Conservation (phyloP, 1,140 invertebrate genomes). For the Goniozus legneri region DNA sequence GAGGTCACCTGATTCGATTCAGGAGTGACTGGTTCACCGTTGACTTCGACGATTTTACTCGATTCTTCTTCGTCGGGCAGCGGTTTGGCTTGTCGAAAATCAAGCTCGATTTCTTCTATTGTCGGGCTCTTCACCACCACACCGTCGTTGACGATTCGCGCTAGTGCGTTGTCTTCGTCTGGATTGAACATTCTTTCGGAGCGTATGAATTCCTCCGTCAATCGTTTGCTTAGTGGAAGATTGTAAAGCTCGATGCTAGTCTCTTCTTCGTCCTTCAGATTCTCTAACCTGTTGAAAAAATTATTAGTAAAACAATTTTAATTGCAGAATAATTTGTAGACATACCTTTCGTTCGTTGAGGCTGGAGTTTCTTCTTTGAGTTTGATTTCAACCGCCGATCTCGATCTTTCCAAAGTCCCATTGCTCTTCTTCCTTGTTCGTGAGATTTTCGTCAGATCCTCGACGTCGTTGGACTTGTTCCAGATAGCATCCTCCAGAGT, state of each 20-base stretch:
- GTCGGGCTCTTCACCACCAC: conserved; percentile 33
- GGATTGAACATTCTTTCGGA: conserved; percentile 40
- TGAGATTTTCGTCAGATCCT: conserved; percentile 11
- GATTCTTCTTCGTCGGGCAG: conserved; percentile 11
- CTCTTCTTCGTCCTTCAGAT: conserved; percentile 17
- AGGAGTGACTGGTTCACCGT: not conserved
- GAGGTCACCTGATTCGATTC: conserved; percentile 5
- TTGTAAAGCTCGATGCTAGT: conserved; percentile 38
- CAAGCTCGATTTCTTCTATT: conserved; percentile 32
- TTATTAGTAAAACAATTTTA: too few relatives aligned
- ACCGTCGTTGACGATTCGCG: conserved; percentile 46
- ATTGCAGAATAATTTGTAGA: too few relatives aligned
- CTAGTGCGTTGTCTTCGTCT: conserved; percentile 37
- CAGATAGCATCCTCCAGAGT: conserved; percentile 73
- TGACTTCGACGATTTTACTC: conserved; percentile 9
- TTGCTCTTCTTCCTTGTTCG: conserved; percentile 30
- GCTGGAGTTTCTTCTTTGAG: conserved; percentile 22
- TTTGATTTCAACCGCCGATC: conserved; percentile 40
- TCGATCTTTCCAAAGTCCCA: conserved; percentile 37
- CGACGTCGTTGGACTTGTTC: conserved; percentile 29
- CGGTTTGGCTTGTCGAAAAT: conserved; percentile 32
- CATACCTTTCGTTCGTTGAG: too few relatives aligned
- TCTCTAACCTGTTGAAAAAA: not conserved
- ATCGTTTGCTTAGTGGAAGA: conserved; percentile 38
- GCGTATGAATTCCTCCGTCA: conserved; percentile 39